These are phyloP conservation scores for Drosophila subpulchrella DNA, from an alignment of 1,140 invertebrate genomes.

Conservation along the genomic window DNA sequence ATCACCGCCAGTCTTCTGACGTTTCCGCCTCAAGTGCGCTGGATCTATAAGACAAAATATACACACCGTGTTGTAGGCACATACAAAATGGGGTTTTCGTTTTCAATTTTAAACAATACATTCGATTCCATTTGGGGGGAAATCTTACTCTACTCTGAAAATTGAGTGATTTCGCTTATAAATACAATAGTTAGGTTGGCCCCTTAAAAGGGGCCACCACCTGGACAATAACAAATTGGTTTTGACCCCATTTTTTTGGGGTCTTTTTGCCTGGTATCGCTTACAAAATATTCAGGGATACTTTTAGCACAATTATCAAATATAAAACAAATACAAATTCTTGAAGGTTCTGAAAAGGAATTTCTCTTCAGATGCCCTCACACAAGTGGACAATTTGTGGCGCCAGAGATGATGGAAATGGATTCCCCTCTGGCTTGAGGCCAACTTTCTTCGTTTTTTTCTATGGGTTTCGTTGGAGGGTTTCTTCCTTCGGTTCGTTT, in stretches of 20 bases:
- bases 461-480: conserved; percentile 4
- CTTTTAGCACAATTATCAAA: conserved; percentile 59
- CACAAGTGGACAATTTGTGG: conserved; percentile 32
- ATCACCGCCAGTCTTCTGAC: conserved; percentile 87
- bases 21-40: conserved; percentile 86
- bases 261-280: conserved; percentile 28
- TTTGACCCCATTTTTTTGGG: background rate
- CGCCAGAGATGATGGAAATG: background rate
- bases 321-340: conserved; percentile 70
- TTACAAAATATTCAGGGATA: conserved; percentile 53
- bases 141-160: conserved; percentile 41
- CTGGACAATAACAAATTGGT: conserved; percentile 45
- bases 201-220: conserved; percentile 15
- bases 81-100: conserved; percentile 35
- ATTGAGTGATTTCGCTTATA: conserved; percentile 49
- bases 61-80: conserved; percentile 39
- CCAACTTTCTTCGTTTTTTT: conserved; percentile 21
- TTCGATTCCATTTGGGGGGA: conserved; percentile 16
- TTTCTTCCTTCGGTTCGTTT: conserved; percentile 35
- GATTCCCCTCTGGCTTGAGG: background rate
- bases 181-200: conserved; percentile 31
- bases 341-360: background rate
- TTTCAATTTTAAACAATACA: conserved; percentile 31
- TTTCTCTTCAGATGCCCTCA: conserved; percentile 7
- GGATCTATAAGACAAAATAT: conserved; percentile 84